Base-by-base conservation (phyloP, 2,797 vertebrate genomes). In the Salmo trutta region DNA sequence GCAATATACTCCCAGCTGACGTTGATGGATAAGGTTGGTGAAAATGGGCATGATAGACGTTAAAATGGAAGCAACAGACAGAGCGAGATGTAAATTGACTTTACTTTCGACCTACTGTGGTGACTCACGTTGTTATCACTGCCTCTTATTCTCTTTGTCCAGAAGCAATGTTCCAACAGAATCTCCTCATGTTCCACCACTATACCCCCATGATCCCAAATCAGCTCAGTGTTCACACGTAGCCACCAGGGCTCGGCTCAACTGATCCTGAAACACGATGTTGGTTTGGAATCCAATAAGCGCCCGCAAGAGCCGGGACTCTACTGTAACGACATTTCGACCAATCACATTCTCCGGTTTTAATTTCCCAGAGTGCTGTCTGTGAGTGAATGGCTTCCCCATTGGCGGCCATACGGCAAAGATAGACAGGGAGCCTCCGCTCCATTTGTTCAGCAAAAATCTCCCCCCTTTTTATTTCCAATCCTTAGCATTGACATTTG, bases 401-500 rank as follows among this genome's bases (percentile, higher is more conserved):
- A 69, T 75, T 14, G 51, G 41, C 36, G 64, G 77, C 83, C 27
- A 1, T 12, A 56, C n/a, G 36, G 33, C 64, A 19, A 47, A 5
- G 15, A 56, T 56, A 15, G 33, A 31, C 24, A 33, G 21, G 75
- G 31, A 24, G 81, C 53, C 33, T 86, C 59, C 47, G 47, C 79
- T 65, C 15, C 14, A 79, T 86, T 90, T 88, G 81, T 82, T 84
- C 75, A 64, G 75, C 86, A 79, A 86, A 77, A 87, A 82, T 73
- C 27, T 52, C 78, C 66, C 72, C 19, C n/a, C 53, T 79, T 85
- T 84, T 84, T 83, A 82, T 88, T 85, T 81, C 77, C 74, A 84
- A 85, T 89, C 87, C 84, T 85, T 71, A 3, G 82, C 90, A 85
- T 87, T 86, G 88, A 83, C 65, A 29, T 68, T 81, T 91, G 88